Percentiles rank a stretch among this genome's conserved stretches.
These are phyloP conservation scores for Porites evermanni DNA, from an alignment of 92 coral and sea anemone species.

Conservation along the genomic window DNA sequence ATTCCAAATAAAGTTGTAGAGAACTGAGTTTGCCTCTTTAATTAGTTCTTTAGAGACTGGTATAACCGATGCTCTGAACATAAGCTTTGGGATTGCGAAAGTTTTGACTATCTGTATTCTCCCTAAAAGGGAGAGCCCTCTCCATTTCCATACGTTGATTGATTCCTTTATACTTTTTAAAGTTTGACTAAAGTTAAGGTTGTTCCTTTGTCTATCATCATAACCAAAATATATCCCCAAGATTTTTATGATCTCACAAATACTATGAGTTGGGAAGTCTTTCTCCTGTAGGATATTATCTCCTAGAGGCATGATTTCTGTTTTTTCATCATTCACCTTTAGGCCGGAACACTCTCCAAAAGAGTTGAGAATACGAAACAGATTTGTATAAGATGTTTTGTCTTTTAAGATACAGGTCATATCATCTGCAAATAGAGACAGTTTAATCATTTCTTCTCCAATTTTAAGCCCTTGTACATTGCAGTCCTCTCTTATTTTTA, in stretches of 20 bases:
- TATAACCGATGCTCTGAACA: too few species aligned
- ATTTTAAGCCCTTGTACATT: slow-evolving; percentile 27
- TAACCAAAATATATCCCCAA: too few species aligned
- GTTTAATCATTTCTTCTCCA: slow-evolving; percentile 28
- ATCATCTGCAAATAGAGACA: slow-evolving; percentile 25
- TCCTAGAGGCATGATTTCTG: slow-evolving; percentile 1
- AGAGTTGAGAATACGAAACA: slow-evolving; percentile 1
- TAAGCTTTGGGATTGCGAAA: too few species aligned
- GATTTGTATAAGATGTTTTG: neutral
- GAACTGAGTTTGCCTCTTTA: too few species aligned
- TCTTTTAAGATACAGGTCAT: slow-evolving; percentile 32
- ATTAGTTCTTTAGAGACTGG: too few species aligned
- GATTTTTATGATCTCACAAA: neutral
- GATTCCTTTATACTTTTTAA: too few species aligned
- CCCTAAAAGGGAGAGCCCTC: too few species aligned
- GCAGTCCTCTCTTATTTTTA: slow-evolving; percentile 34
- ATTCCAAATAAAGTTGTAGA: too few species aligned
- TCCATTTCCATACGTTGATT: too few species aligned
- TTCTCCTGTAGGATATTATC: too few species aligned
- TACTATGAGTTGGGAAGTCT: slow-evolving; percentile 12
- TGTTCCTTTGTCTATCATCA: slow-evolving; percentile 10
- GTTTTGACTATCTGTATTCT: too few species aligned
- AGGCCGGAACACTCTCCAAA: slow-evolving; percentile 40
- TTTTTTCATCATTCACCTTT: slow-evolving; percentile 30
- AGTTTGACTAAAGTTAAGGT: slow-evolving; percentile 23